A percentile compares a stretch with the other conserved stretches of the same genome.
Evolutionary conservation across 2,888 invertebrate species (phyloP).

Genomic region (Baccha elongata): DNA sequence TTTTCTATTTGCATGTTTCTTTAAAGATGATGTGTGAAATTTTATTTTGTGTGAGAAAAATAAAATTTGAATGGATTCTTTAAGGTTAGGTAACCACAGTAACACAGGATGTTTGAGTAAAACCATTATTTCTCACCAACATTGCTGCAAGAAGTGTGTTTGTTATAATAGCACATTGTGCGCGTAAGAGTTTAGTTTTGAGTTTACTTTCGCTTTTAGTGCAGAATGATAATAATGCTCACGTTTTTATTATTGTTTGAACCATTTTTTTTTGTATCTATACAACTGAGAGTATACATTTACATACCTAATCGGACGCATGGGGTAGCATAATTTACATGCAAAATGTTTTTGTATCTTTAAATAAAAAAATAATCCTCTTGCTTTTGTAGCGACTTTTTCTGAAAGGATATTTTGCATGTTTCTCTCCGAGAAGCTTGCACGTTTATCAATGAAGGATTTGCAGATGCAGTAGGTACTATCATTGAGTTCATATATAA

Average conservation of each 20-base stretch:
- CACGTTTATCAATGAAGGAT: too few relatives aligned
- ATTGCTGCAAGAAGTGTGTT: neutral
- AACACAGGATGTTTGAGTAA: slow-evolving; percentile 54
- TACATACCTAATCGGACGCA: too few relatives aligned
- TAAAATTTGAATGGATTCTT: neutral
- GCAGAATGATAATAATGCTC: neutral
- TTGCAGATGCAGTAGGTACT: too few relatives aligned
- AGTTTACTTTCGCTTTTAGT: slow-evolving; percentile 54
- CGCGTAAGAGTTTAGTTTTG: neutral
- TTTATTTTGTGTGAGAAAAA: slow-evolving; percentile 29
- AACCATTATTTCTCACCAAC: slow-evolving; percentile 16
- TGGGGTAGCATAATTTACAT: too few relatives aligned
- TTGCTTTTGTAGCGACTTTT: too few relatives aligned
- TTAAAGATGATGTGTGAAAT: slow-evolving; percentile 36
- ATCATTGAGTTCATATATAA: too few relatives aligned
- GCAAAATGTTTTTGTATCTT: neutral
- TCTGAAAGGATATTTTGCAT: too few relatives aligned
- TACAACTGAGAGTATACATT: too few relatives aligned
- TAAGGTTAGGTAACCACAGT: slow-evolving; percentile 53
- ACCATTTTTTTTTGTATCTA: too few relatives aligned
- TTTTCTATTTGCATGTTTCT: neutral
- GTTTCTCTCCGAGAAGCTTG: too few relatives aligned
- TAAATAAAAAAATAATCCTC: too few relatives aligned
- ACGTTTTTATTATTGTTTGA: slow-evolving; percentile 14
- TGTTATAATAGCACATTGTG: slow-evolving; percentile 31